phyloP scores from a whole-genome alignment of 2,888 invertebrate species.

The Rhamphomyia laevipes region DNA sequence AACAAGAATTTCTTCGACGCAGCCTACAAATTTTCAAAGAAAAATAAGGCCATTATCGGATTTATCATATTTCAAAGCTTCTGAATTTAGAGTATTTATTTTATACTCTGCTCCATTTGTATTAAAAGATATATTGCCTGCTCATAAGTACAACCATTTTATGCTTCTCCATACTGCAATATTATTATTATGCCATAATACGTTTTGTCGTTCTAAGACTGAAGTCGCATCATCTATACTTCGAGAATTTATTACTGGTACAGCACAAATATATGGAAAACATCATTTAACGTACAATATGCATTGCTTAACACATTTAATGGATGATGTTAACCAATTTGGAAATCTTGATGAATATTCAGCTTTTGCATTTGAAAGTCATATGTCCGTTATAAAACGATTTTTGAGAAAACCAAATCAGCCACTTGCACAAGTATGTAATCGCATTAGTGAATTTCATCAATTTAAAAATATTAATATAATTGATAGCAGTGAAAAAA shows the following conservation, averaged over 20 bases:
- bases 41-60: too few species aligned
- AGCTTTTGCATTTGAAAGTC: slow-evolving; percentile 17
- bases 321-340: slow-evolving; percentile 13
- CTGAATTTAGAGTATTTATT: slow-evolving; percentile 7
- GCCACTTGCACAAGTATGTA: slow-evolving; percentile 16
- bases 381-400: too few species aligned
- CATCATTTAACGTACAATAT: slow-evolving; percentile 16
- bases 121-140: slow-evolving; percentile 11
- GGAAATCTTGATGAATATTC: slow-evolving; percentile 17
- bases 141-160: slow-evolving; percentile 15
- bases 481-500: too few species aligned
- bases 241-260: slow-evolving; percentile 14
- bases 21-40: too few species aligned
- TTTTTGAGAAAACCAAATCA: slow-evolving; percentile 5
- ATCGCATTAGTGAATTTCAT: slow-evolving; percentile 12
- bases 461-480: slow-evolving; percentile 1
- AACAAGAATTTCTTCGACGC: too few species aligned
- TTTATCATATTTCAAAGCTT: slow-evolving; percentile 18
- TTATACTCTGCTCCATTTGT: slow-evolving; percentile 19
- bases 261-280: slow-evolving; percentile 15
- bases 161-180: slow-evolving; percentile 15
- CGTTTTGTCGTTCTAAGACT: slow-evolving; percentile 9
- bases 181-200: slow-evolving; percentile 14
- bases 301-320: slow-evolving; percentile 18
- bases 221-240: slow-evolving; percentile 16